These are phyloP conservation scores for Saccostrea cuccullata DNA, from an alignment of 1,140 invertebrate genomes.

Conservation along the genomic window DNA sequence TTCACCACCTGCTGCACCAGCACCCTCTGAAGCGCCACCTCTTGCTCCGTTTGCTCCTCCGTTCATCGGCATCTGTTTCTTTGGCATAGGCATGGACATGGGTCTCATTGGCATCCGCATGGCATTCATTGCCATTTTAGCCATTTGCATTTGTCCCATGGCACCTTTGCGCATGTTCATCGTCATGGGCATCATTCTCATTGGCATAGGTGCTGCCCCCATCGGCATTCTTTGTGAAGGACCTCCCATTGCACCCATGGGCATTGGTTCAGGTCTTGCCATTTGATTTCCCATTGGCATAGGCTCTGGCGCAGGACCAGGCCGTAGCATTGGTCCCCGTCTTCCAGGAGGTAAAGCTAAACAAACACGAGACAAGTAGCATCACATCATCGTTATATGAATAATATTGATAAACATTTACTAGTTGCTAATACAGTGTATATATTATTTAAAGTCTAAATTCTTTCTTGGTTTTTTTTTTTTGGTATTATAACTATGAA, in stretches of 20 bases:
- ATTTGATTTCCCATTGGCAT: background rate
- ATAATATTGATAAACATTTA: too few relatives aligned
- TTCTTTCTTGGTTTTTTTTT: too few relatives aligned
- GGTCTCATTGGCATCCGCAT: too few relatives aligned
- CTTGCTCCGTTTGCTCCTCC: background rate
- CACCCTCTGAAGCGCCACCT: background rate
- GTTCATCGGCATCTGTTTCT: background rate
- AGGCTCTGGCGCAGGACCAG: background rate
- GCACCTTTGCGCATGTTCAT: background rate
- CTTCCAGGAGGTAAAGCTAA: constrained; percentile 1
- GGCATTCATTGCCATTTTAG: background rate
- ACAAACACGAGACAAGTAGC: background rate
- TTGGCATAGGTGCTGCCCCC: background rate
- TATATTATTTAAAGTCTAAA: too few relatives aligned
- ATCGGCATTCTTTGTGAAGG: background rate
- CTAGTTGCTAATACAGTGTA: too few relatives aligned
- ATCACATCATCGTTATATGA: too few relatives aligned
- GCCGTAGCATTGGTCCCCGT: background rate
- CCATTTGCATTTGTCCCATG: constrained; percentile 20
- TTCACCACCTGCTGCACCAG: background rate
- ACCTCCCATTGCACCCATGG: background rate
- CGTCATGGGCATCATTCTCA: constrained; percentile 1
- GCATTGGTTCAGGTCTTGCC: background rate
- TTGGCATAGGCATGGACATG: background rate
- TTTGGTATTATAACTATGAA: too few relatives aligned